Evolutionary conservation across 2,797 vertebrate species (phyloP).

Genomic region (Leuciscus waleckii): DNA sequence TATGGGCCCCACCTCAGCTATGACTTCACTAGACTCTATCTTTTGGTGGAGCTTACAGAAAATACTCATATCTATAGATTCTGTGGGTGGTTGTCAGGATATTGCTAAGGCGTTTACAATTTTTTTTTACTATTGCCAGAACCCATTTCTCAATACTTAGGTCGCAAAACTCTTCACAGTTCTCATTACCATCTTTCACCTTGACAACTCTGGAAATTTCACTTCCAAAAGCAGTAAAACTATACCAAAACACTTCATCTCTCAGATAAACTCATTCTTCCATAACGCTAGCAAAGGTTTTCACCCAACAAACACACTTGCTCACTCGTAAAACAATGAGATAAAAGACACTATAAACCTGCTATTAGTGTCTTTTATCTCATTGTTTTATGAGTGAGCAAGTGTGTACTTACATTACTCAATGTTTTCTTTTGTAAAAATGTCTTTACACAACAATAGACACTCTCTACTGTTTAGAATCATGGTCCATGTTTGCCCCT

Average conservation of each 20-base stretch:
- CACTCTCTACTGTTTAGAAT: too few relatives aligned
- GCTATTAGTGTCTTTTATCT: too few relatives aligned
- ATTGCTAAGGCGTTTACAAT: background rate
- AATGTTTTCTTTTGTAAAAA: too few relatives aligned
- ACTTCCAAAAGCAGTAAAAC: background rate
- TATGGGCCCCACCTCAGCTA: conserved; percentile 46
- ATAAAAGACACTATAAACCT: background rate
- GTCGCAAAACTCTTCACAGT: background rate
- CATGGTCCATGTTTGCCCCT: background rate
- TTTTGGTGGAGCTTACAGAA: background rate
- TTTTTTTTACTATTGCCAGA: background rate
- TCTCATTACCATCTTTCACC: background rate
- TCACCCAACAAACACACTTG: background rate
- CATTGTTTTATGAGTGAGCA: too few relatives aligned
- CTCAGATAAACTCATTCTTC: background rate
- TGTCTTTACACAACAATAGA: too few relatives aligned
- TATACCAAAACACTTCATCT: background rate
- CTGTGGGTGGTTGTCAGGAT: background rate
- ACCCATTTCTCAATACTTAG: background rate
- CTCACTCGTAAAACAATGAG: background rate
- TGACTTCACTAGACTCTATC: conserved; percentile 45
- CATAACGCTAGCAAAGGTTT: background rate
- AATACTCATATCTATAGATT: background rate
- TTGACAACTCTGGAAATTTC: background rate
- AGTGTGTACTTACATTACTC: too few relatives aligned